phyloP scores from a whole-genome alignment of 2,888 invertebrate genomes.

The Lycia hirtaria region DNA sequence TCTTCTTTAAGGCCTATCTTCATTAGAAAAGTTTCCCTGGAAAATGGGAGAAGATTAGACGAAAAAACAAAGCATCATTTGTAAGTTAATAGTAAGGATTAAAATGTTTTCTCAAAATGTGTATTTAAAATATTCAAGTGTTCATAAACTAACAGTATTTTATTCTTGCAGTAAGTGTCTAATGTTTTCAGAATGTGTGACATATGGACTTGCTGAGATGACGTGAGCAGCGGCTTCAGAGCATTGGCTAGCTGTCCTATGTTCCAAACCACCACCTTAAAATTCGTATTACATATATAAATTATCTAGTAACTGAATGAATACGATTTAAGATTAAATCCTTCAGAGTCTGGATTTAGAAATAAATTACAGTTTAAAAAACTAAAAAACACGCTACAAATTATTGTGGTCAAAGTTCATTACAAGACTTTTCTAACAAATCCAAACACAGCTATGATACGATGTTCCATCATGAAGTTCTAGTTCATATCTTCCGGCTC shows the following conservation, averaged over 20 bases:
- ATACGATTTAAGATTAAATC: too few species aligned
- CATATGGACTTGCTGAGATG: constrained; percentile 76
- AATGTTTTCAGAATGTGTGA: constrained; percentile 75
- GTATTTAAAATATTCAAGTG: neutral
- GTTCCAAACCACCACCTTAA: constrained; percentile 86
- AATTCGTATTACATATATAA: neutral
- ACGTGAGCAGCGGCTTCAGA: constrained; percentile 77
- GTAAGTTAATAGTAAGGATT: too few species aligned
- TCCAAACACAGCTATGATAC: neutral
- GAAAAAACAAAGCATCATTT: neutral
- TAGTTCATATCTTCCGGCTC: too few species aligned
- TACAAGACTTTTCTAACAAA: neutral
- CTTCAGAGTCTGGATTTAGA: too few species aligned
- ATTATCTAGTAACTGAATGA: too few species aligned
- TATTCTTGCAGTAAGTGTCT: constrained; percentile 79
- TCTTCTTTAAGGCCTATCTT: constrained; percentile 84
- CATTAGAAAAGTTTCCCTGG: constrained; percentile 76
- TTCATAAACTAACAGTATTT: constrained; percentile 68
- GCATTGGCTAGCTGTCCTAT: constrained; percentile 86
- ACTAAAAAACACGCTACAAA: too few species aligned
- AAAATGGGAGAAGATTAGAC: neutral
- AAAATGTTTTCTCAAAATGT: neutral
- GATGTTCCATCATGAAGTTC: neutral
- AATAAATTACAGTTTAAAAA: too few species aligned
- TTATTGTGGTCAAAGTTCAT: too few species aligned